A percentile compares a stretch with the other conserved stretches of the same genome.
Evolutionary conservation across 2,113 vertebrate genomes (phyloP).

Genomic region (Chamaetylas fuelleborni): DNA sequence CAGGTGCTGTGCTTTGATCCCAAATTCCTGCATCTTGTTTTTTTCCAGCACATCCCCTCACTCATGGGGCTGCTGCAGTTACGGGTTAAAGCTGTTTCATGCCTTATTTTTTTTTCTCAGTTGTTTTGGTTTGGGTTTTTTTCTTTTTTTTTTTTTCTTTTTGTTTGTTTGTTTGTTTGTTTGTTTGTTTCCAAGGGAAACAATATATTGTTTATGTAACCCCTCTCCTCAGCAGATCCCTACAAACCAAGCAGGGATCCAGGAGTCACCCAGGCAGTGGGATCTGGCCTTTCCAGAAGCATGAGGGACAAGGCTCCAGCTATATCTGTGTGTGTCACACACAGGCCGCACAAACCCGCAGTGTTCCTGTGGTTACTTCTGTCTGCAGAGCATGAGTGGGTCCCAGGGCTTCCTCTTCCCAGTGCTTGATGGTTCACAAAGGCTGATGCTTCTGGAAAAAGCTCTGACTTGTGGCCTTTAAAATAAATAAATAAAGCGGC

Average conservation of each 20-base stretch:
- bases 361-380: neutral
- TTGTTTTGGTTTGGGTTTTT: neutral
- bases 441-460: conserved; percentile 37
- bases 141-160: fast-evolving
- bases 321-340: neutral
- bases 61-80: too few species aligned
- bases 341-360: neutral
- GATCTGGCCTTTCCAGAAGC: neutral
- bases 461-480: conserved; percentile 1
- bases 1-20: neutral
- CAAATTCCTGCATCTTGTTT: fast-evolving
- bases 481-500: neutral
- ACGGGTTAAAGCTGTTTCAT: neutral
- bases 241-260: neutral
- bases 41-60: neutral
- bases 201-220: neutral
- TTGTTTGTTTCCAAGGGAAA: neutral
- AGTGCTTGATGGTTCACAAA: neutral
- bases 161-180: neutral
- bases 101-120: neutral
- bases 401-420: conserved; percentile 26
- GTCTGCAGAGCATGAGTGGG: neutral
- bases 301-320: neutral
- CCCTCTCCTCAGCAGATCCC: neutral
- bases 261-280: neutral